These are phyloP conservation scores for Agrotis puta DNA, from an alignment of 2,888 invertebrate genomes.

Conservation along the genomic window DNA sequence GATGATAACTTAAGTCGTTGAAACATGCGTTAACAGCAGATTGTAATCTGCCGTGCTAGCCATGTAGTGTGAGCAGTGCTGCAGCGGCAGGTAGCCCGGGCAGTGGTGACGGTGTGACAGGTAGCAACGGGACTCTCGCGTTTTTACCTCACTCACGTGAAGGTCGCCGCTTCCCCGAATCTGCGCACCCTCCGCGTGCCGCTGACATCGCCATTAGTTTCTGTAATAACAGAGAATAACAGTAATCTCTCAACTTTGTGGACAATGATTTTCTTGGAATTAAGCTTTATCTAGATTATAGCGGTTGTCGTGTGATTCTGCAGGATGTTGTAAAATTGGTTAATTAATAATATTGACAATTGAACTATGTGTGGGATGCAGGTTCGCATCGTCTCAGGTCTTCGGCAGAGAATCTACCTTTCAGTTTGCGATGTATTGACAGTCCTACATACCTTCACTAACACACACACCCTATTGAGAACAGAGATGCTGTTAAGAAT, in stretches of 20 bases:
- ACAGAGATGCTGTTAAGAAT: not conserved
- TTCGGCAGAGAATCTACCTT: not conserved
- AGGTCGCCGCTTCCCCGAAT: constrained; percentile 70
- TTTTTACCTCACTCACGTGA: constrained; percentile 62
- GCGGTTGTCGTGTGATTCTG: constrained; percentile 11
- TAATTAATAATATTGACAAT: constrained; percentile 8
- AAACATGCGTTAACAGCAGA: constrained; percentile 25
- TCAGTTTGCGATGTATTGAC: not conserved
- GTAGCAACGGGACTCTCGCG: constrained; percentile 59
- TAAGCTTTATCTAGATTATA: constrained; percentile 7
- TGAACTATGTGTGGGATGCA: not conserved
- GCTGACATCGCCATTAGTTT: constrained; percentile 65
- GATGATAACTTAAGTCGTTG: constrained; percentile 1
- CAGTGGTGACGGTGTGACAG: constrained; percentile 57
- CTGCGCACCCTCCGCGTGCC: constrained; percentile 54
- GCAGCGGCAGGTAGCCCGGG: constrained; percentile 16
- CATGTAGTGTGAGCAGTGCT: constrained; percentile 5
- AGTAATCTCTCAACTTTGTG: constrained; percentile 58
- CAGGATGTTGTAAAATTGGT: not conserved
- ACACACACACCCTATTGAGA: not conserved
- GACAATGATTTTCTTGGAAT: constrained; percentile 58
- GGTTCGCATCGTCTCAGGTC: not conserved
- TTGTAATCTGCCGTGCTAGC: constrained; percentile 9
- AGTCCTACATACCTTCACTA: too few relatives aligned
- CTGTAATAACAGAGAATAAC: constrained; percentile 66